Evolutionary conservation across 2,888 invertebrate species (phyloP).

Genomic region (Hydraecia micacea): DNA sequence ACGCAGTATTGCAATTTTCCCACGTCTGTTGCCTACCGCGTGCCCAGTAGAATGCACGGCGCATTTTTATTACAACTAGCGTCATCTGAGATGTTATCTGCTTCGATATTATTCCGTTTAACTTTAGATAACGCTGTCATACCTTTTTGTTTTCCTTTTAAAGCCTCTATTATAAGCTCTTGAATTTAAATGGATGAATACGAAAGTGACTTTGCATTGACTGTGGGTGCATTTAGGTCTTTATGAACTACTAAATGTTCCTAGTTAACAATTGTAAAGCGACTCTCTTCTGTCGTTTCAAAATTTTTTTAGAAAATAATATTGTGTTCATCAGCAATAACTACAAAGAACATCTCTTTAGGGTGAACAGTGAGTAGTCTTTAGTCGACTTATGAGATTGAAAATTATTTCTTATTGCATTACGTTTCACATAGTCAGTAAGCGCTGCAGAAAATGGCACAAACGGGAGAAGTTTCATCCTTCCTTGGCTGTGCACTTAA

Average conservation of each 20-base stretch:
- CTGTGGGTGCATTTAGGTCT: neutral
- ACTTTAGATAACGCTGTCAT: conserved; percentile 47
- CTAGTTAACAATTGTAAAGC: neutral
- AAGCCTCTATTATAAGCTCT: conserved; percentile 48
- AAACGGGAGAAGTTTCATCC: neutral
- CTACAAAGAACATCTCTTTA: too few species aligned
- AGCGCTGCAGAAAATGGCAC: neutral
- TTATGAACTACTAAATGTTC: neutral
- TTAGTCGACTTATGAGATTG: neutral
- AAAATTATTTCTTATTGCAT: neutral
- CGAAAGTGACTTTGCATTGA: conserved; percentile 10
- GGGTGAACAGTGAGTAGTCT: neutral
- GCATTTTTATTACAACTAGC: conserved; percentile 63
- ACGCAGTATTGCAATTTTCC: conserved; percentile 37
- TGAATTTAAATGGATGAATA: conserved; percentile 36
- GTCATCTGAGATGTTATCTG: conserved; percentile 57
- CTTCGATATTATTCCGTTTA: conserved; percentile 58
- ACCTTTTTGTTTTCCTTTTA: conserved; percentile 56
- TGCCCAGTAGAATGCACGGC: conserved; percentile 34
- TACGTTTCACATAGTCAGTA: conserved; percentile 1
- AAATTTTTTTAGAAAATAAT: too few species aligned
- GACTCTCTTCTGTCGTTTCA: neutral
- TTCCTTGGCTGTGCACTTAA: neutral
- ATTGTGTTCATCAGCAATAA: neutral
- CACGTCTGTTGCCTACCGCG: conserved; percentile 29